phyloP scores from a whole-genome alignment of 2,797 vertebrate species.

The Enteromius afrohamiltoni region DNA sequence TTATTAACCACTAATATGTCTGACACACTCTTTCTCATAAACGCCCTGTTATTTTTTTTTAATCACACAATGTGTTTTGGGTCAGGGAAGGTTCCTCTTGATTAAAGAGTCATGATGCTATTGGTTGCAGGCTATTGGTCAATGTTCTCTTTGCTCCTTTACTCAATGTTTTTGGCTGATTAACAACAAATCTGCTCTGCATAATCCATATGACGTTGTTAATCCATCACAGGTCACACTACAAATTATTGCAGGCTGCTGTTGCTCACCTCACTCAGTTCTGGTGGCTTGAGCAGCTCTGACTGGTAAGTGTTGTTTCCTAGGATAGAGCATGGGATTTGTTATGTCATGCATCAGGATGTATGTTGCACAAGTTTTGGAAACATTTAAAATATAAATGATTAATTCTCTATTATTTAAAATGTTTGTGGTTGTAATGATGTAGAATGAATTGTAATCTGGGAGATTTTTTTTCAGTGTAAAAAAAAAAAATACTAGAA shows the following conservation, averaged over 20 bases:
- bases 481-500: too few relatives aligned
- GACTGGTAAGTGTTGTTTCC: slow-evolving; percentile 66
- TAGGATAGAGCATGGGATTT: not conserved
- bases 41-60: slow-evolving; percentile 13
- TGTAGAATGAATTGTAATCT: not conserved
- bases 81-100: slow-evolving; percentile 59
- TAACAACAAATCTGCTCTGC: slow-evolving; percentile 76
- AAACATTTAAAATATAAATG: not conserved
- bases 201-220: slow-evolving; percentile 89
- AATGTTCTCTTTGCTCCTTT: slow-evolving; percentile 47
- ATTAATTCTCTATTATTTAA: not conserved
- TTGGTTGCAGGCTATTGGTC: slow-evolving; percentile 38
- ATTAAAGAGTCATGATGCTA: slow-evolving; percentile 16
- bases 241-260: slow-evolving; percentile 76
- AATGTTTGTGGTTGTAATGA: not conserved
- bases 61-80: not conserved
- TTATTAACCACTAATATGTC: not conserved
- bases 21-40: not conserved
- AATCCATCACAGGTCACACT: slow-evolving; percentile 82
- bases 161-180: slow-evolving; percentile 73
- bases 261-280: slow-evolving; percentile 65
- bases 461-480: not conserved
- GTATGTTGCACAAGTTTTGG: not conserved
- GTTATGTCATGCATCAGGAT: not conserved
- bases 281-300: slow-evolving; percentile 47